Conservation (phyloP, 2,113 vertebrate species). For the Microcebus jonahi region DNA sequence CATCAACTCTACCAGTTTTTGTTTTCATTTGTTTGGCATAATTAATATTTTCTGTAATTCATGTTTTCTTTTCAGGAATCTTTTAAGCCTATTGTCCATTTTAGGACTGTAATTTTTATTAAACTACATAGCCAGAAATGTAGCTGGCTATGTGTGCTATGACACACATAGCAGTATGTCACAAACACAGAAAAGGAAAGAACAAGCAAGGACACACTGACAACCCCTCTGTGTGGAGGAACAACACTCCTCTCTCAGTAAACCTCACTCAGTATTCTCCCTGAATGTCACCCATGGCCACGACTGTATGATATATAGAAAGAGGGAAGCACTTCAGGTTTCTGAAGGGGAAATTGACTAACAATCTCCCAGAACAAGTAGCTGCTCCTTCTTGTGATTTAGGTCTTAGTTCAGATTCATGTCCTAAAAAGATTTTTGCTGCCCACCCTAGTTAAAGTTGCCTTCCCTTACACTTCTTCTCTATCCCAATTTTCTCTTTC, state of each 20-base stretch:
- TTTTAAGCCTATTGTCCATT: not conserved
- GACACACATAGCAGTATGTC: not conserved
- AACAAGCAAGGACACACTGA: not conserved
- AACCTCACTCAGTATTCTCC: not conserved
- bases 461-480: not conserved
- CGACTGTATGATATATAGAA: not conserved
- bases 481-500: not conserved
- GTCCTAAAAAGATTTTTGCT: not conserved
- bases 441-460: not conserved
- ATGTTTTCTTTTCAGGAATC: not conserved
- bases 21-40: not conserved
- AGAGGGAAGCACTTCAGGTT: not conserved
- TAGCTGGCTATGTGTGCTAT: no score
- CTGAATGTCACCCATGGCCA: not conserved
- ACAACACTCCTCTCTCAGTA: not conserved
- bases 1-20: not conserved
- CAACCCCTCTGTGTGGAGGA: not conserved
- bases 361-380: not conserved
- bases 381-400: not conserved
- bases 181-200: not conserved
- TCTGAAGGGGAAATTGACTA: not conserved
- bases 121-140: not conserved
- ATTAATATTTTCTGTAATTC: not conserved
- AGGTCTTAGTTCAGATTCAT: not conserved
- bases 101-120: not conserved